Conservation (phyloP, 2,797 vertebrate species). For the Malacoctenus gilli region DNA sequence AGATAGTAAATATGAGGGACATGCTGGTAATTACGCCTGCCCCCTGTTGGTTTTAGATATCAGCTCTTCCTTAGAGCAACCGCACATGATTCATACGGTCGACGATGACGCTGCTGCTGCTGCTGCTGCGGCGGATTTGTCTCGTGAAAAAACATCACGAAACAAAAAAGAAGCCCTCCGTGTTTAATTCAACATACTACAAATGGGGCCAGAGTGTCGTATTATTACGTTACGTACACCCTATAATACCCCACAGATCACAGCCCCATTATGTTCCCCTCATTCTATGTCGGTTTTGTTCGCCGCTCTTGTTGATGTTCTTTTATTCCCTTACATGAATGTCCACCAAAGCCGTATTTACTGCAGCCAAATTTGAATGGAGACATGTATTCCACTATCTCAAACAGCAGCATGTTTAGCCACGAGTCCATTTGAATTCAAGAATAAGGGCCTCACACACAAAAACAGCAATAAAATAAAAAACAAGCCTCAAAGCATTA, state of each 20-base stretch:
- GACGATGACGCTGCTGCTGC: slow-evolving; percentile 32
- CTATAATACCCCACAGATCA: neutral
- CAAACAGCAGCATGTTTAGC: neutral
- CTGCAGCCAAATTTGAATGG: neutral
- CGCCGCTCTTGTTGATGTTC: neutral
- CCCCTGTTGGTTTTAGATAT: slow-evolving; percentile 73
- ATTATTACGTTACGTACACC: slow-evolving; percentile 2
- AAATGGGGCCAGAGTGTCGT: neutral
- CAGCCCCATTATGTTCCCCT: neutral
- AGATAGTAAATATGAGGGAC: slow-evolving; percentile 81
- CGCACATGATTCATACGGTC: slow-evolving; percentile 59
- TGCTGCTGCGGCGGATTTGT: slow-evolving; percentile 9
- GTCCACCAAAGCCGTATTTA: neutral
- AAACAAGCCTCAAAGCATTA: neutral
- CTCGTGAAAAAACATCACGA: slow-evolving; percentile 6
- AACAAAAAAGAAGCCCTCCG: too few relatives aligned
- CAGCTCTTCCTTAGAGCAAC: slow-evolving; percentile 61
- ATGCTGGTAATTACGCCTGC: slow-evolving; percentile 74
- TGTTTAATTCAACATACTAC: slow-evolving; percentile 9
- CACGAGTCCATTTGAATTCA: slow-evolving; percentile 2
- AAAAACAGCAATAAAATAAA: neutral
- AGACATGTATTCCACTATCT: neutral
- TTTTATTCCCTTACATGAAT: neutral
- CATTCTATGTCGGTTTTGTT: neutral
- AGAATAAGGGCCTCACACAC: neutral